Base-by-base conservation (phyloP, 92 coral and sea anemone genomes). In the Metridium senile region DNA sequence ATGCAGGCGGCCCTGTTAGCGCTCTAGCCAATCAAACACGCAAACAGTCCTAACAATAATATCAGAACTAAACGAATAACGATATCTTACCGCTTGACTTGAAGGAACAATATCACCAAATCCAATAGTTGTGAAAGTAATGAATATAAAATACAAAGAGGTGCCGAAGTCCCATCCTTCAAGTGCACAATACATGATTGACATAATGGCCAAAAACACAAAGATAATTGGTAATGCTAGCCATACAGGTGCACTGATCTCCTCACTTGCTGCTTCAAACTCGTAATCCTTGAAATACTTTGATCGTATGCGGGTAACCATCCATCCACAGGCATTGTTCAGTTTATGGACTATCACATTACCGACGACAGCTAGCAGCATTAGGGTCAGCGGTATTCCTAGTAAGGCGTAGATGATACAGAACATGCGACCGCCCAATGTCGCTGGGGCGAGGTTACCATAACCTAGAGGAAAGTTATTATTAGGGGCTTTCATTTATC, bases 91-190 rank as follows among this genome's bases (percentile, higher is more conserved):
- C 86, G 95, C 98, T 68, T 75, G 72, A 56, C 91, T 91, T 19
- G 74, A 72, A 4, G 98, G 98, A 13, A 93, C 98, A 9, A 93
- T 73, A 43, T 93, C 98, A 53, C 98, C 98, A 65, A 93, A 91
- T 1, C 98, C 98, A 16, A 93, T 93, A 11, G 98, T 93, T 11
- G 98, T 90, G 65, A 93, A 93, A 18, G 98, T 93, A 20, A 93
- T 93, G 39, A 93, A 88, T 39, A 91, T 93, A 66, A 90, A 93
- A 67, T 93, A 93, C 21, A 91, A 82, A 34, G 98, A 88, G 1
- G 98, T 93, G 25, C 98, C 90, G 66, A 90, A 93, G 74, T 93
- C 91, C 98, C 98, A 93, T 3, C 91, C 93, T 69, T 93, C 98
- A 1, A 91, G 82, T 7, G 93, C 89, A 13, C 97, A 90, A 66